Percentiles rank a stretch among this genome's conserved stretches.
These are phyloP conservation scores for Helobdella robusta DNA, from an alignment of 2,888 invertebrate species.

Conservation along the genomic window DNA sequence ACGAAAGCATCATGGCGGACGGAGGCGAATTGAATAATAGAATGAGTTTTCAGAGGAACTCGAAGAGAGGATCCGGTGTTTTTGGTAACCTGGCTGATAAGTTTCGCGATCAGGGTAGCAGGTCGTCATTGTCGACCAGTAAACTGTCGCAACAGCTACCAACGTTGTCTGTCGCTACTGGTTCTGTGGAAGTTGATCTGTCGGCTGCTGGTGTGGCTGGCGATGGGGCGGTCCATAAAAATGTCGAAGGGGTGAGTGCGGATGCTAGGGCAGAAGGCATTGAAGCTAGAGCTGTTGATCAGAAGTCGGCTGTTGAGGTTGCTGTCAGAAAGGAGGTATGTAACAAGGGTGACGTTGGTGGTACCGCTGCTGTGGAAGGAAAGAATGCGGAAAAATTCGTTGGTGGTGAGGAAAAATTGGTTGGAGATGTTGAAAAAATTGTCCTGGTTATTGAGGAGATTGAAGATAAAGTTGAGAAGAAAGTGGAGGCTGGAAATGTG, in stretches of 20 bases:
- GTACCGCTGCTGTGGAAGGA: background rate
- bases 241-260: no score
- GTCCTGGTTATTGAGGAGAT: background rate
- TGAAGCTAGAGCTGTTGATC: no score
- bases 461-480: background rate
- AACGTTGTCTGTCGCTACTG: no score
- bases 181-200: no score
- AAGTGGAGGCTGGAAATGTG: background rate
- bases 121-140: no score
- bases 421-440: background rate
- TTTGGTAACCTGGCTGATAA: constrained; percentile 8
- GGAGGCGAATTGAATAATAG: background rate
- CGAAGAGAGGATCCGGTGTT: constrained; percentile 5
- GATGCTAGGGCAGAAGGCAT: no score
- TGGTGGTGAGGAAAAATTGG: background rate
- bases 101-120: background rate
- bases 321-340: background rate
- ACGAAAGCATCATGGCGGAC: background rate
- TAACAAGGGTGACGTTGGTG: background rate
- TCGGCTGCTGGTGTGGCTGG: no score
- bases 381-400: background rate
- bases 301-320: no score
- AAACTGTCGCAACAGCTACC: no score
- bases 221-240: no score
- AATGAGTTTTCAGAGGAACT: background rate